phyloP scores from a whole-genome alignment of 2,888 invertebrate species.

The Thymelicus lineola region DNA sequence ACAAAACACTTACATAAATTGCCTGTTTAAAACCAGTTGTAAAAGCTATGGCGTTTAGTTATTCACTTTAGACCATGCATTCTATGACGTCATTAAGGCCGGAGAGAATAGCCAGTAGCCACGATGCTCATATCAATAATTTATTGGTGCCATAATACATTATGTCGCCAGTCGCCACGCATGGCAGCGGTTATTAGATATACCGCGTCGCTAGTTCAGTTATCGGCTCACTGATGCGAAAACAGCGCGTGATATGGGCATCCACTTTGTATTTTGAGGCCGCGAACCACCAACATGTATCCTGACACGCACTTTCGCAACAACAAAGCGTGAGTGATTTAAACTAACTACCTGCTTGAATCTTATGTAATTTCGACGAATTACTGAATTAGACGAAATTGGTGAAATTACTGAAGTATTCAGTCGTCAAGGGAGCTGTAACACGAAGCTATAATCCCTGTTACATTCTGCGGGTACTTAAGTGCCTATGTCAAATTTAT shows the following conservation, averaged over 20 bases:
- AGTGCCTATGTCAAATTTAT: conserved; percentile 2
- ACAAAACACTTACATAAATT: too few relatives aligned
- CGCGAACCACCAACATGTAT: conserved; percentile 61
- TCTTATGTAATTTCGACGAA: conserved; percentile 16
- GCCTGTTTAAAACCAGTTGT: too few relatives aligned
- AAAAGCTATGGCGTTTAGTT: too few relatives aligned
- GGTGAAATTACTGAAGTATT: conserved; percentile 22
- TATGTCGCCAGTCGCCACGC: conserved; percentile 66
- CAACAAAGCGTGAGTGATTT: conserved; percentile 75
- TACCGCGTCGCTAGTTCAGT: conserved; percentile 69
- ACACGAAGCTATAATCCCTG: conserved; percentile 1
- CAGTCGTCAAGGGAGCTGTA: conserved; percentile 9
- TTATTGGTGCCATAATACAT: conserved; percentile 66
- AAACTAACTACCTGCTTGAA: conserved; percentile 11
- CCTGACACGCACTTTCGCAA: conserved; percentile 69
- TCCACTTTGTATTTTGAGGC: conserved; percentile 58
- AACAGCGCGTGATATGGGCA: conserved; percentile 72
- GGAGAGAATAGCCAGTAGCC: conserved; percentile 24
- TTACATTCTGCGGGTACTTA: neutral
- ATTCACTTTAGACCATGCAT: neutral
- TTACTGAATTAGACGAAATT: neutral
- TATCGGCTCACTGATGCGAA: conserved; percentile 76
- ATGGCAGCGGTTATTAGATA: conserved; percentile 79
- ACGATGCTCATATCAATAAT: conserved; percentile 56
- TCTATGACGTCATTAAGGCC: conserved; percentile 1